A percentile compares a stretch with the other conserved stretches of the same genome.
phyloP scores from a whole-genome alignment of 2,888 invertebrate genomes.

The Rotaria macrura region DNA sequence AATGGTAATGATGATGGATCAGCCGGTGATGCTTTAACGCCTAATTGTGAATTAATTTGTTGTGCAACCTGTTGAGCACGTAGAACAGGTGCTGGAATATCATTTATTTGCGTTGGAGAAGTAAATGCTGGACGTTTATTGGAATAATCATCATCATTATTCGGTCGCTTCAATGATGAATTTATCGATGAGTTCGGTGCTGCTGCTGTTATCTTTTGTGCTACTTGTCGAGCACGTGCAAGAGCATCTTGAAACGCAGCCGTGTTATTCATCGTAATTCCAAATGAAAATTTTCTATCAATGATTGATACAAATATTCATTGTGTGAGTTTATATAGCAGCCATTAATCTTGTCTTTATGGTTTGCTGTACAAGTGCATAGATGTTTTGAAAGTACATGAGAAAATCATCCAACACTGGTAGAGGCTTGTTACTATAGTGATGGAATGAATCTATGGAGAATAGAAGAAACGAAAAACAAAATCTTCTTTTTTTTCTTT shows the following conservation, averaged over 20 bases:
- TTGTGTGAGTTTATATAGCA: not conserved
- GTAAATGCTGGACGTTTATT: not conserved
- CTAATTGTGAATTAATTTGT: slow-evolving; percentile 6
- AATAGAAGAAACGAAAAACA: not conserved
- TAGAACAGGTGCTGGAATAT: not conserved
- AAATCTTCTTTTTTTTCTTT: too few species aligned
- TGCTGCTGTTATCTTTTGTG: not conserved
- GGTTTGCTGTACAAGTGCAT: not conserved
- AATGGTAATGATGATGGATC: not conserved
- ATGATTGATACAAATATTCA: not conserved
- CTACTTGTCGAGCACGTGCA: not conserved
- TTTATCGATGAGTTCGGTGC: not conserved
- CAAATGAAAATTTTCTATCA: not conserved
- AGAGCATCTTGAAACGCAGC: not conserved
- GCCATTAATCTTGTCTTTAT: not conserved
- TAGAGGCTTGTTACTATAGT: not conserved
- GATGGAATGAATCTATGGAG: not conserved
- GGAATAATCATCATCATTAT: not conserved
- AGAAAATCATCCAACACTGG: not conserved
- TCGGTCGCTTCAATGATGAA: not conserved
- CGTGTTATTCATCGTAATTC: not conserved
- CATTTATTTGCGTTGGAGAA: not conserved
- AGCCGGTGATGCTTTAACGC: not conserved
- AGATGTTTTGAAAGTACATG: not conserved
- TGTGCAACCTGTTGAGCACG: not conserved